Evolutionary conservation across 1,140 invertebrate species (phyloP).

Genomic region (Eciton burchellii): DNA sequence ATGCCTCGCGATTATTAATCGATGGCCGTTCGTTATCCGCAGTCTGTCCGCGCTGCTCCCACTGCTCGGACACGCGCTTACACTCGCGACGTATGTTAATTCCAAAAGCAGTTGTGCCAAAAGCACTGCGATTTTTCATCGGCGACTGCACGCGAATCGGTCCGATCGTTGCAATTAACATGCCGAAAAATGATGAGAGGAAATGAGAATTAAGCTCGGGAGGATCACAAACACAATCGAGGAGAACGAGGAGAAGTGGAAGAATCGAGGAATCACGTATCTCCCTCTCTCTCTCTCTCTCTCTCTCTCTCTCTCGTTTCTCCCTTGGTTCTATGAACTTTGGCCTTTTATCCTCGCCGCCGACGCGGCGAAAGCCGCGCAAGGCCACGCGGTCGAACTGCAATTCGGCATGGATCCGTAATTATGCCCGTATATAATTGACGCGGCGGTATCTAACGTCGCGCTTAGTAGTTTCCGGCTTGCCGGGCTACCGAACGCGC

Average conservation of each 20-base stretch:
- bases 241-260: no score
- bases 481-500: constrained; percentile 33
- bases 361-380: background rate
- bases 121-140: background rate
- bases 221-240: background rate
- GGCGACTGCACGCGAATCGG: background rate
- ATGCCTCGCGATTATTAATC: constrained; percentile 42
- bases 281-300: no score
- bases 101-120: constrained; percentile 13
- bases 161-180: constrained; percentile 3
- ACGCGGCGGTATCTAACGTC: background rate
- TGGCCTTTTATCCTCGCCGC: background rate
- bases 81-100: constrained; percentile 10
- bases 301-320: background rate
- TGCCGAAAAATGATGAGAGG: background rate
- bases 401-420: background rate
- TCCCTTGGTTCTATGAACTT: background rate
- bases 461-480: constrained; percentile 30
- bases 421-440: background rate
- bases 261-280: no score
- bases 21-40: constrained; percentile 41
- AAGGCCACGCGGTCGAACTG: background rate
- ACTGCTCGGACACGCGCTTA: background rate
- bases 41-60: background rate
- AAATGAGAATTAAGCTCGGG: background rate